phyloP scores from a whole-genome alignment of 2,888 invertebrate genomes.

The Andrena praecox region DNA sequence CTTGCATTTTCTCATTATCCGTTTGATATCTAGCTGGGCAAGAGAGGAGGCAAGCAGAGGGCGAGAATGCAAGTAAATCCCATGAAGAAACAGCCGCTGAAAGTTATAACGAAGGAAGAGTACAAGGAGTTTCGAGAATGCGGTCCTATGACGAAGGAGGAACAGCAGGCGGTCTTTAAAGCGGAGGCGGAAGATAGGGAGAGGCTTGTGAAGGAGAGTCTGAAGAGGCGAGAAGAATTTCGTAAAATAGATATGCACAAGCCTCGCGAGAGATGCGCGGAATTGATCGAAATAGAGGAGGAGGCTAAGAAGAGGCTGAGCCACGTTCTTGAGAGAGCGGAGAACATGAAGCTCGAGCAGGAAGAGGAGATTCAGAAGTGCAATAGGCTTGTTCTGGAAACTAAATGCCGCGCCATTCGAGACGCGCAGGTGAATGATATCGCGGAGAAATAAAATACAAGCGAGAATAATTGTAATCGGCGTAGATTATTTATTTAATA shows the following conservation, averaged over 20 bases:
- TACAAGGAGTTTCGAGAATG: constrained; percentile 83
- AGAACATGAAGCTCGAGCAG: constrained; percentile 86
- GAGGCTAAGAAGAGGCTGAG: constrained; percentile 85
- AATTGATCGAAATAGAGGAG: constrained; percentile 84
- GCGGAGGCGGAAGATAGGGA: constrained; percentile 72
- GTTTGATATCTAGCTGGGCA: constrained; percentile 15
- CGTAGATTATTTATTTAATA: no score
- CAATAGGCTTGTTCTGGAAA: constrained; percentile 92
- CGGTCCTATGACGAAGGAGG: constrained; percentile 67
- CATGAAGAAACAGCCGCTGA: constrained; percentile 79
- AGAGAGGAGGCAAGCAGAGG: constrained; percentile 12
- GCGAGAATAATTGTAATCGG: background rate
- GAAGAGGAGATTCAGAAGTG: constrained; percentile 90
- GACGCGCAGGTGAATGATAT: constrained; percentile 90
- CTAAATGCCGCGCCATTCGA: constrained; percentile 93
- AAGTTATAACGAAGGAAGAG: constrained; percentile 87
- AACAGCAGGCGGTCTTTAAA: constrained; percentile 65
- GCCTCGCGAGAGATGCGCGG: constrained; percentile 63
- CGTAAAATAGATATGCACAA: constrained; percentile 76
- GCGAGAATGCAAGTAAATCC: constrained; percentile 4
- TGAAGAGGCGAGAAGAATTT: constrained; percentile 79
- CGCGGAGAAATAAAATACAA: background rate
- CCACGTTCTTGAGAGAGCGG: constrained; percentile 86
- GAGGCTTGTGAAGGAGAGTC: constrained; percentile 75
- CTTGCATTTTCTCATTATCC: background rate